Evolutionary conservation across 2,888 invertebrate species (phyloP).

Genomic region (Heterodera filipjevi): DNA sequence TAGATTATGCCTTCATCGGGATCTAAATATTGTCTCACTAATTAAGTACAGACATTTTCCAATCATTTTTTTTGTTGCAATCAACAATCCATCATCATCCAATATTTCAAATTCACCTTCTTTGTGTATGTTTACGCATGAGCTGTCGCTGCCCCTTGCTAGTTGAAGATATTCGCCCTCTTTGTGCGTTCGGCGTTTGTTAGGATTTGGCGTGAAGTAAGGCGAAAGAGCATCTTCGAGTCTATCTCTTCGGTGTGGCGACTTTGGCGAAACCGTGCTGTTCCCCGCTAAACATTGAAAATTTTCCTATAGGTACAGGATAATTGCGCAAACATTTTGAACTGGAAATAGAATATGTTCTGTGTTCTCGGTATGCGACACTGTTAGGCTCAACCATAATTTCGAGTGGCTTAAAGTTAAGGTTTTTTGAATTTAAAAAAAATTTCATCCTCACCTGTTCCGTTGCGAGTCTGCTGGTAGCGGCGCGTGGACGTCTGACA

Average conservation of each 20-base stretch:
- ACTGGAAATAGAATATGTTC: slow-evolving; percentile 13
- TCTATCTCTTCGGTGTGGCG: slow-evolving; percentile 43
- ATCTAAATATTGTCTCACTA: neutral
- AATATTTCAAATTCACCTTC: neutral
- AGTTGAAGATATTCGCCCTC: slow-evolving; percentile 47
- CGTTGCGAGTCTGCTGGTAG: neutral
- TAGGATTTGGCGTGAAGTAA: slow-evolving; percentile 47
- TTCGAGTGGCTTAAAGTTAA: slow-evolving; percentile 20
- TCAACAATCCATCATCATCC: no score
- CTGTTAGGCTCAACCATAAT: neutral
- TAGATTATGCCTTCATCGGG: neutral
- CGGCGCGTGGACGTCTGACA: slow-evolving; percentile 38
- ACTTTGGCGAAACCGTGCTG: slow-evolving; percentile 29
- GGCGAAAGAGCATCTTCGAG: slow-evolving; percentile 52
- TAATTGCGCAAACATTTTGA: slow-evolving; percentile 11
- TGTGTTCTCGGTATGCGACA: neutral
- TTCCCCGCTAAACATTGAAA: slow-evolving; percentile 1
- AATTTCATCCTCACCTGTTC: slow-evolving; percentile 2
- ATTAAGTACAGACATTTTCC: neutral
- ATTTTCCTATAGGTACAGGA: neutral
- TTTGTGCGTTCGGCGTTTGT: slow-evolving; percentile 44
- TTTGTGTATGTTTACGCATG: neutral
- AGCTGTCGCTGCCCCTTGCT: slow-evolving; percentile 25
- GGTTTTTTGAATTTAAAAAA: neutral
- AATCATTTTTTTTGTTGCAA: neutral